Evolutionary conservation across 2,113 vertebrate species (phyloP).

Genomic region (Scophthalmus maximus): DNA sequence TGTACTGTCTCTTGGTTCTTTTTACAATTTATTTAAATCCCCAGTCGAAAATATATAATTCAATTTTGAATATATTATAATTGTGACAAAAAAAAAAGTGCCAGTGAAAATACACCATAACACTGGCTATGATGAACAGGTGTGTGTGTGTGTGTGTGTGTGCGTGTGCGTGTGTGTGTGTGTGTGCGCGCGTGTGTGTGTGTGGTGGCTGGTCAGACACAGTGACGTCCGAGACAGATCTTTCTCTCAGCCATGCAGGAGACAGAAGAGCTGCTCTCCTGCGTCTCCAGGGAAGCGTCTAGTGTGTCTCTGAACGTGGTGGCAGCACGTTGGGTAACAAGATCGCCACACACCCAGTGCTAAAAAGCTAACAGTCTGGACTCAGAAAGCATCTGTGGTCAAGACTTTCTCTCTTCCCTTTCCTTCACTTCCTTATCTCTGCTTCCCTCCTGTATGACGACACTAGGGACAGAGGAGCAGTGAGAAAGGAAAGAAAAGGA

Average conservation of each 20-base stretch:
- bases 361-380: slow-evolving; percentile 86
- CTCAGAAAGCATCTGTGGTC: slow-evolving; percentile 84
- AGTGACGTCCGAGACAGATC: slow-evolving; percentile 83
- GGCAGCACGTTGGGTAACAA: slow-evolving; percentile 85
- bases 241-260: slow-evolving; percentile 79
- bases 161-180: no score
- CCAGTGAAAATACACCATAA: no score
- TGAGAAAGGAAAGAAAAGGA: background rate
- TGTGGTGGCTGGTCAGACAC: slow-evolving; percentile 80
- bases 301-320: slow-evolving; percentile 81
- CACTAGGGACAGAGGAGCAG: slow-evolving; percentile 10
- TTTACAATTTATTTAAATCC: no score
- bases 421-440: slow-evolving; percentile 83
- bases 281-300: slow-evolving; percentile 83
- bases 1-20: no score
- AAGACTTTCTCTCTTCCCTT: slow-evolving; percentile 78
- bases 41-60: no score
- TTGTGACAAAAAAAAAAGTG: no score
- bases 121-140: no score
- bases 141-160: no score
- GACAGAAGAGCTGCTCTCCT: slow-evolving; percentile 82
- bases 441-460: slow-evolving; percentile 76
- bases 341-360: slow-evolving; percentile 80
- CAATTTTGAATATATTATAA: no score
- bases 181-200: no score